Percentiles rank a stretch among this genome's conserved stretches.
Evolutionary conservation across 2,113 vertebrate genomes (phyloP).

Genomic region (Probosciger aterrimus): DNA sequence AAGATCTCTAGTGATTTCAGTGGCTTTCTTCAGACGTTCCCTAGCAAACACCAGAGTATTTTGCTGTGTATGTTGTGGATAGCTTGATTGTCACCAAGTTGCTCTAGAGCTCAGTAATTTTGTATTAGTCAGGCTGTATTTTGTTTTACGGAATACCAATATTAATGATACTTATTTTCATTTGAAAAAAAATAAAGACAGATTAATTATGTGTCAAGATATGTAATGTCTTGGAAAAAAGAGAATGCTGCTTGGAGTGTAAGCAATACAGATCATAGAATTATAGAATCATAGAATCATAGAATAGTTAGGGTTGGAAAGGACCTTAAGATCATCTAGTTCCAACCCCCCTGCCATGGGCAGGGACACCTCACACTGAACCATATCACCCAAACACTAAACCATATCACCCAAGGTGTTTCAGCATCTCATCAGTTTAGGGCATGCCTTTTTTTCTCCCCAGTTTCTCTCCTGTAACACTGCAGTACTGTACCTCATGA

Average conservation of each 20-base stretch:
- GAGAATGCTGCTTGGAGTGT: not conserved
- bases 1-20: not conserved
- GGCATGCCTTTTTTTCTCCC: not conserved
- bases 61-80: fast-evolving
- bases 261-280: not conserved
- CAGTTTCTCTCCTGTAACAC: not conserved
- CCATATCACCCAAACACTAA: too few relatives aligned
- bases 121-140: not conserved
- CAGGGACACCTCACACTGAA: too few relatives aligned
- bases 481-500: not conserved
- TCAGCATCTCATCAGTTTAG: not conserved
- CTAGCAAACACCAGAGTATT: not conserved
- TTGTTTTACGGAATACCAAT: not conserved
- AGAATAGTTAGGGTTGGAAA: too few relatives aligned
- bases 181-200: not conserved
- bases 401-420: too few relatives aligned
- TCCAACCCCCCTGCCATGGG: too few relatives aligned
- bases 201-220: not conserved
- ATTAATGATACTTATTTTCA: not conserved
- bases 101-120: not conserved
- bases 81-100: not conserved
- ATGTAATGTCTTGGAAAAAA: not conserved
- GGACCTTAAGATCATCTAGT: too few relatives aligned
- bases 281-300: too few relatives aligned
- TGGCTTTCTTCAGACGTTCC: not conserved